Base-by-base conservation (phyloP, 1,140 invertebrate genomes). In the Medauroidea extradentata region DNA sequence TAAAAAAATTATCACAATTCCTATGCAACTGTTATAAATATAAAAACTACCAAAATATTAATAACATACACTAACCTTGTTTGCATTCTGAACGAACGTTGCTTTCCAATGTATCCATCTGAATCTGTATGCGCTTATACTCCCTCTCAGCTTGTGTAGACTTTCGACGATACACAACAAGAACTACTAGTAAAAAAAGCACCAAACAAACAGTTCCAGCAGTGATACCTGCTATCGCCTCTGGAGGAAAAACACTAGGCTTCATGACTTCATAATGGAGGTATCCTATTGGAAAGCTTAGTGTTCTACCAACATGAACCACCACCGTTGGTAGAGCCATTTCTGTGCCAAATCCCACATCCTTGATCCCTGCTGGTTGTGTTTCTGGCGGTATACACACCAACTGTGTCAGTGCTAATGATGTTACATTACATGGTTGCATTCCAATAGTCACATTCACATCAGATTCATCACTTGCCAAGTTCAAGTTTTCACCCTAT, bases 21-120 rank as follows among this genome's bases (percentile, higher is more conserved):
- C n/a, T n/a, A n/a, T n/a, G n/a, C n/a, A n/a, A n/a, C n/a, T n/a
- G n/a, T n/a, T n/a, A n/a, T n/a, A n/a, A n/a, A n/a, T n/a, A n/a
- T n/a, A n/a, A n/a, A n/a, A n/a, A n/a, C n/a, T n/a, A n/a, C n/a
- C n/a, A n/a, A n/a, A n/a, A n/a, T n/a, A n/a, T n/a, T n/a, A n/a
- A n/a, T n/a, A n/a, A n/a, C n/a, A n/a, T n/a, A 29, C 2, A 60
- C 55, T 71, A 72, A 88, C 86, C 84, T 80, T 96, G 90, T 78
- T 98, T 98, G 73, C 96, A 99, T 75, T 99, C 97, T 65, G 94
- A 91, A 49, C 96, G 82, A 0, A 99, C 96, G 74, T 97, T 98
- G 70, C 93, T 96, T 74, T 99, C 96, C 43, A 99, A 78, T n/a
- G 94, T 98, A 66, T 99, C 96, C 91, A 99, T 97, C 77, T 99